Evolutionary conservation across 2,888 invertebrate genomes (phyloP).

Genomic region (Eilema caniola): DNA sequence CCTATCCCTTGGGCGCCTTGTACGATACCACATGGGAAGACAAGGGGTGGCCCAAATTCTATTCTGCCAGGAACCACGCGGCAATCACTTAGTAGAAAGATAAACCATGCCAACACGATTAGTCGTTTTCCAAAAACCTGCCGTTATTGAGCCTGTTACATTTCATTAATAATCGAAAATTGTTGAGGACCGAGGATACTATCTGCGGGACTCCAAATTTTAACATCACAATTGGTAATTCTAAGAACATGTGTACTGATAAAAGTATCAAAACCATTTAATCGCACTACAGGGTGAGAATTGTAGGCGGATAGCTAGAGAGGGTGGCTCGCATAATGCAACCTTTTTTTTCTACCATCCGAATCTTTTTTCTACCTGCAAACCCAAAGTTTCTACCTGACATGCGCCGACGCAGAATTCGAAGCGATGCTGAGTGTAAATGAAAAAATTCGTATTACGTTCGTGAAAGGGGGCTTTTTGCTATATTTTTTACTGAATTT

Average conservation of each 20-base stretch:
- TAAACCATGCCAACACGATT: no score
- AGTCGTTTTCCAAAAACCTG: neutral
- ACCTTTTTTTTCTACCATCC: conserved; percentile 78
- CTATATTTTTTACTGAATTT: conserved; percentile 78
- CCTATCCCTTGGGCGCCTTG: no score
- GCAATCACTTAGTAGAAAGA: no score
- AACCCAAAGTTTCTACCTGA: conserved; percentile 80
- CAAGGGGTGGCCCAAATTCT: no score
- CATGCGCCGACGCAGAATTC: conserved; percentile 78
- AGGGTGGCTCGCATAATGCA: conserved; percentile 83
- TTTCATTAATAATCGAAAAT: neutral
- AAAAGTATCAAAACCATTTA: conserved; percentile 44
- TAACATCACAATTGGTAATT: neutral
- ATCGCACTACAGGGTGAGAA: conserved; percentile 58
- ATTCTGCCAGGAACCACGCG: no score
- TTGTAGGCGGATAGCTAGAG: conserved; percentile 77
- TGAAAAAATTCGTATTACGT: conserved; percentile 66
- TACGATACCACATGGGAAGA: no score
- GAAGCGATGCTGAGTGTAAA: conserved; percentile 68
- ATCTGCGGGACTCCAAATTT: neutral
- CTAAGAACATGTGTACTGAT: neutral
- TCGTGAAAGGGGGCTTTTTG: conserved; percentile 74
- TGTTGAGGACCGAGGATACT: neutral
- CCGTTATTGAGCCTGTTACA: neutral
- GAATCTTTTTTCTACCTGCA: conserved; percentile 85